These are phyloP conservation scores for Sapajus apella DNA, from an alignment of 2,113 vertebrate species.

Conservation along the genomic window DNA sequence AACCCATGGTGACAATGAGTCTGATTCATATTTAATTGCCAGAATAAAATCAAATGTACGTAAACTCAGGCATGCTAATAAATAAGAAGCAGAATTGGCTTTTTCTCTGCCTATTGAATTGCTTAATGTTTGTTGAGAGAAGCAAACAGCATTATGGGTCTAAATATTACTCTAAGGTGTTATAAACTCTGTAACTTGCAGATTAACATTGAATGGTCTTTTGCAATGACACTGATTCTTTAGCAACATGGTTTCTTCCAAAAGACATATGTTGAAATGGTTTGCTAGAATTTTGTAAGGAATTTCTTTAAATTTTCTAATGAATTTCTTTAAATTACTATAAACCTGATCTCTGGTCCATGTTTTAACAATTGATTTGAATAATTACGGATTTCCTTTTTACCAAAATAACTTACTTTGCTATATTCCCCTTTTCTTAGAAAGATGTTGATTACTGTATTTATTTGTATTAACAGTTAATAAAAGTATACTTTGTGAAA, in stretches of 20 bases:
- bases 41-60: constrained; percentile 64
- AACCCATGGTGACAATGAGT: constrained; percentile 65
- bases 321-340: not conserved
- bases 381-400: not conserved
- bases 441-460: not conserved
- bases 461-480: not conserved
- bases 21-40: constrained; percentile 69
- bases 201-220: constrained; percentile 25
- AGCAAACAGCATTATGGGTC: not conserved
- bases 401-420: not conserved
- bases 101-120: constrained; percentile 50
- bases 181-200: not conserved
- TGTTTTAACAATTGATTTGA: not conserved
- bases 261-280: not conserved
- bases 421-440: not conserved
- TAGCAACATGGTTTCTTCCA: not conserved
- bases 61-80: constrained; percentile 57
- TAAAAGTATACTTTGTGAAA: not conserved
- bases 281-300: not conserved
- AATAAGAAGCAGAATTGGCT: constrained; percentile 36
- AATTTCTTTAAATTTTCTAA: not conserved
- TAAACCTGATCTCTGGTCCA: not conserved
- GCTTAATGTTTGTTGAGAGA: constrained; percentile 43
- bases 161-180: constrained; percentile 53
- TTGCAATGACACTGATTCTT: not conserved